phyloP scores from a whole-genome alignment of 2,797 vertebrate species.

The Alcedo atthis region DNA sequence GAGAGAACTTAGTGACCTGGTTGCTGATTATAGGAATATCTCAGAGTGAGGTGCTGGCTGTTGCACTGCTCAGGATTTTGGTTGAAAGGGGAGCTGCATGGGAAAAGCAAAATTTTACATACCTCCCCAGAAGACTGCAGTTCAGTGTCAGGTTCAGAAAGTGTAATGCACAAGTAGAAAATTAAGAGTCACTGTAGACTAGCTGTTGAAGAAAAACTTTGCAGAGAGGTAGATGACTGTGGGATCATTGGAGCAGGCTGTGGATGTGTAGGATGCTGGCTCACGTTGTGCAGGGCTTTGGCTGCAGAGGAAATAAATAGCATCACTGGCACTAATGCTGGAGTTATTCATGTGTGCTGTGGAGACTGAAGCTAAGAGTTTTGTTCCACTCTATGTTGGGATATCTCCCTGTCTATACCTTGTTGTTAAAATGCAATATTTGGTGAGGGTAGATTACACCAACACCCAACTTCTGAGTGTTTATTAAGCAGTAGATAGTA shows the following conservation, averaged over 20 bases:
- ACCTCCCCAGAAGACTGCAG: not conserved
- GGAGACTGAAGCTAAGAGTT: conserved; percentile 6
- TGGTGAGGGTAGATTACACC: not conserved
- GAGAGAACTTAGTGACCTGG: not conserved
- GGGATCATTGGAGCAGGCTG: accelerated
- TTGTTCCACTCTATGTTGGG: not conserved
- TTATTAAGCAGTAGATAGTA: not conserved
- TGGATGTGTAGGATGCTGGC: not conserved
- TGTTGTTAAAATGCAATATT: not conserved
- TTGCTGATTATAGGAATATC: not conserved
- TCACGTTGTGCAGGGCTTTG: not conserved
- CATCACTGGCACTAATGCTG: not conserved
- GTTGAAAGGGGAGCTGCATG: not conserved
- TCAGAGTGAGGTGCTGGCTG: not conserved
- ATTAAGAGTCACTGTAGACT: not conserved
- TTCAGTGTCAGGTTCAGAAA: not conserved
- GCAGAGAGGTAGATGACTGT: not conserved
- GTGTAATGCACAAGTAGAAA: not conserved
- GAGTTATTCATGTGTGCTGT: not conserved
- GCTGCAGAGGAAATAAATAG: not conserved
- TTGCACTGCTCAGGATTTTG: not conserved
- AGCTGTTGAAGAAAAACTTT: not conserved
- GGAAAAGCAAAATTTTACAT: not conserved
- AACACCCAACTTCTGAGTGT: not conserved
- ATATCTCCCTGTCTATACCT: not conserved